Conservation (phyloP, 2,113 vertebrate species). For the Hippocampus zosterae region DNA sequence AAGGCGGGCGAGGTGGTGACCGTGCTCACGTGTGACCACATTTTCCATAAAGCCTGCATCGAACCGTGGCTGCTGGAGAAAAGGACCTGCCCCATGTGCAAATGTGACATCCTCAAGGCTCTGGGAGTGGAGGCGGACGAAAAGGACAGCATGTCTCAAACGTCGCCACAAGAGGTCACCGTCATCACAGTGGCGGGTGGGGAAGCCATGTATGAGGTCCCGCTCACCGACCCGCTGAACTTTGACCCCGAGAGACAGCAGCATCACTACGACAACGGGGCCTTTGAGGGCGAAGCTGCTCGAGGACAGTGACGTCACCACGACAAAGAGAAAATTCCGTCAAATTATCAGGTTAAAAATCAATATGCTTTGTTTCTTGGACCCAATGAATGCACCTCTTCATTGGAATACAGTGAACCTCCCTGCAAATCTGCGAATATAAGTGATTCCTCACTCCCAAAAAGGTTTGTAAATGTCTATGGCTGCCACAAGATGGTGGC, state of each 20-base stretch:
- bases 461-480: background rate
- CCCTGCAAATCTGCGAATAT: background rate
- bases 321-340: background rate
- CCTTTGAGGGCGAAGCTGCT: slow-evolving; percentile 77
- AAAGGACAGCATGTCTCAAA: slow-evolving; percentile 14
- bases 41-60: slow-evolving; percentile 87
- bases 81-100: slow-evolving; percentile 91
- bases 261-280: slow-evolving; percentile 81
- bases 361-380: background rate
- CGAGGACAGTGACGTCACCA: slow-evolving; percentile 21
- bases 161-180: slow-evolving; percentile 53
- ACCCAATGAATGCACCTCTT: slow-evolving; percentile 9
- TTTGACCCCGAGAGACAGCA: slow-evolving; percentile 65
- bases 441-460: background rate
- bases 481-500: background rate
- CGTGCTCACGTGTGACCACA: slow-evolving; percentile 88
- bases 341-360: slow-evolving; percentile 15
- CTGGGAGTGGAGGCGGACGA: slow-evolving; percentile 79
- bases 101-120: slow-evolving; percentile 88
- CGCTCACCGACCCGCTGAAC: slow-evolving; percentile 57
- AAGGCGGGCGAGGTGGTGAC: slow-evolving; percentile 83
- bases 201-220: slow-evolving; percentile 56
- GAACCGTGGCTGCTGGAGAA: slow-evolving; percentile 90
- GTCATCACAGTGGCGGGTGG: slow-evolving; percentile 54
- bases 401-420: slow-evolving; percentile 16